Evolutionary conservation across 2,888 invertebrate species (phyloP).

Genomic region (Ennomos fuscantarius): DNA sequence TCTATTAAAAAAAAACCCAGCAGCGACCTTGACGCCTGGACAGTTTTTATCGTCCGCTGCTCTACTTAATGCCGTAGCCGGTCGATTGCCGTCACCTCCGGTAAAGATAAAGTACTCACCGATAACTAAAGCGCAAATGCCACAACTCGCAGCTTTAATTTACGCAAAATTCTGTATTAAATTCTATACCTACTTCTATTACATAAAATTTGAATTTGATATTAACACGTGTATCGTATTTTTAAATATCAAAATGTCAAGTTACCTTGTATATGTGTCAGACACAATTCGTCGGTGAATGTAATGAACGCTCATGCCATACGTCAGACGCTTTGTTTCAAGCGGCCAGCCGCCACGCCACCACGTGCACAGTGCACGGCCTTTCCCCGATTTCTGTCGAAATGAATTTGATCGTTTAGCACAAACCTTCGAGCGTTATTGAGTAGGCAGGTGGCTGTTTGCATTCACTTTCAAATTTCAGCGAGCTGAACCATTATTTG

Average conservation of each 20-base stretch:
- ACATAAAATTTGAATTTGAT: too few species aligned
- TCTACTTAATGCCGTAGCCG: constrained; percentile 45
- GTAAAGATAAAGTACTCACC: constrained; percentile 37
- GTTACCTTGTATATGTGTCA: constrained; percentile 42
- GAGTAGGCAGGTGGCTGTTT: constrained; percentile 40
- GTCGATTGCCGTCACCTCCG: constrained; percentile 41
- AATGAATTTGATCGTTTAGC: constrained; percentile 60
- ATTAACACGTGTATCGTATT: constrained; percentile 39
- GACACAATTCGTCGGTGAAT: constrained; percentile 51
- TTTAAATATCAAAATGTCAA: constrained; percentile 47
- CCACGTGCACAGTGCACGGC: constrained; percentile 62
- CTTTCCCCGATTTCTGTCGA: constrained; percentile 66
- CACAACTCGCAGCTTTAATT: constrained; percentile 19
- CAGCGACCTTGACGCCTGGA: constrained; percentile 63
- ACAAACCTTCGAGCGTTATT: constrained; percentile 57
- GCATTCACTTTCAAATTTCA: constrained; percentile 61
- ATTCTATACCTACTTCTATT: too few species aligned
- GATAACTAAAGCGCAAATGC: constrained; percentile 42
- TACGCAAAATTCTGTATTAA: constrained; percentile 9
- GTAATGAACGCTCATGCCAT: constrained; percentile 52
- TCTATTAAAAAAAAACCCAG: constrained; percentile 49
- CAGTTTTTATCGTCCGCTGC: constrained; percentile 57
- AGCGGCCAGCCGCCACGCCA: constrained; percentile 50
- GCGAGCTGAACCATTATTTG: constrained; percentile 36
- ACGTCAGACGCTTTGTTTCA: constrained; percentile 52